phyloP scores from a whole-genome alignment of 2,888 invertebrate species.

The Tortricodes alternella region DNA sequence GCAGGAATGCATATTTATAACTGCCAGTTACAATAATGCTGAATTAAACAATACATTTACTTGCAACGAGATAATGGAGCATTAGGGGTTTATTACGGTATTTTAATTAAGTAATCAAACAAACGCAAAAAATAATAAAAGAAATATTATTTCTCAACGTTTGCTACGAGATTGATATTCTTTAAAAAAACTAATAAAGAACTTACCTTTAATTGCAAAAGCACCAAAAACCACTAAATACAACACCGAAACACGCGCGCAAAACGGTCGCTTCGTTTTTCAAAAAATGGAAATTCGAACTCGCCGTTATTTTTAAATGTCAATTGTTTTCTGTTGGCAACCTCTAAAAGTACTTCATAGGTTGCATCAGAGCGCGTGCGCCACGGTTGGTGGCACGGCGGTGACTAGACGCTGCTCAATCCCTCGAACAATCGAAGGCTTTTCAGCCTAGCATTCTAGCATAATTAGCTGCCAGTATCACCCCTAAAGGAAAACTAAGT shows the following conservation, averaged over 20 bases:
- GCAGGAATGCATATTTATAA: no score
- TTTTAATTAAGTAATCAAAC: no score
- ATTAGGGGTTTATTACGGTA: no score
- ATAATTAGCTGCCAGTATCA: background rate
- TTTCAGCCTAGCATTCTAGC: conserved; percentile 46
- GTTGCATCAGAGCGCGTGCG: conserved; percentile 75
- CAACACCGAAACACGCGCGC: conserved; percentile 59
- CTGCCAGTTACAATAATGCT: no score
- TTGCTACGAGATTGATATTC: no score
- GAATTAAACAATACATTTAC: no score
- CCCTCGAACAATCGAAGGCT: conserved; percentile 67
- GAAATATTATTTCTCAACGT: no score
- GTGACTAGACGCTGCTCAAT: conserved; percentile 55
- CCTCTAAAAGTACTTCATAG: conserved; percentile 65
- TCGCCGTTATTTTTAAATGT: conserved; percentile 35
- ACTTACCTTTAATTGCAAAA: conserved; percentile 12
- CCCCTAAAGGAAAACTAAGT: no score
- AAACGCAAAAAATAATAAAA: no score
- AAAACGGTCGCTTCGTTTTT: conserved; percentile 41
- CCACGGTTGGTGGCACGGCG: conserved; percentile 55
- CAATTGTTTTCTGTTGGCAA: conserved; percentile 57
- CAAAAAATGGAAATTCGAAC: conserved; percentile 54
- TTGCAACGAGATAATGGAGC: no score
- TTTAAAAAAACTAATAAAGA: background rate
- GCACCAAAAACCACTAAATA: conserved; percentile 38